Evolutionary conservation across 1,140 invertebrate genomes (phyloP).

Genomic region (Pseudachorutes palmiensis): DNA sequence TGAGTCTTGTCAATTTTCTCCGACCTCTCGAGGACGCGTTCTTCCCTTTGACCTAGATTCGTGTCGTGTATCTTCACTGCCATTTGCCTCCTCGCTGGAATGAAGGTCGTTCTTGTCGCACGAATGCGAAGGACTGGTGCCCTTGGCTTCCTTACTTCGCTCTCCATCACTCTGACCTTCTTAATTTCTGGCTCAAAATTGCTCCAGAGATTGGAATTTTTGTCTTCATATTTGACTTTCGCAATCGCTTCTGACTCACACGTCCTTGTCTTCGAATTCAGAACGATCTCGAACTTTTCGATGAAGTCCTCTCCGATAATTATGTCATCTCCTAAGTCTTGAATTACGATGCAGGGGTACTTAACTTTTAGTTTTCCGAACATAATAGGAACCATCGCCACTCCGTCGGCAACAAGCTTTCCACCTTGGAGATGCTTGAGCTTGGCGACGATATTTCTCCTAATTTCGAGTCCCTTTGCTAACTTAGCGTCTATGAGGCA

Average conservation of each 20-base stretch:
- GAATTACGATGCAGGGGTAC: background rate
- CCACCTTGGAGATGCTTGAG: background rate
- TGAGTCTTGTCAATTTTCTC: background rate
- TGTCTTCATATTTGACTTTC: background rate
- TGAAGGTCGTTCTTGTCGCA: background rate
- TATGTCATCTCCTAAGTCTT: background rate
- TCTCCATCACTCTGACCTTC: background rate
- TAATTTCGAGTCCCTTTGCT: background rate
- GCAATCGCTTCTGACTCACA: background rate
- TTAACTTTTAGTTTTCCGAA: background rate
- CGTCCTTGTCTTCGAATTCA: background rate
- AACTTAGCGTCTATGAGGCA: background rate
- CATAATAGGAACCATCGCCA: background rate
- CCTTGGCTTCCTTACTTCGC: background rate
- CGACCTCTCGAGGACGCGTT: background rate
- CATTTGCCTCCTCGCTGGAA: background rate
- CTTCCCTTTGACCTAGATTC: background rate
- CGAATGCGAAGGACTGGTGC: background rate
- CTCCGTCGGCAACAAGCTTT: background rate
- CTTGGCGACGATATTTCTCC: background rate
- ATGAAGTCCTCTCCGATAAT: background rate
- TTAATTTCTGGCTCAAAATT: too few relatives aligned
- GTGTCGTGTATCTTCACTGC: background rate
- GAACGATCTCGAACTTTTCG: background rate
- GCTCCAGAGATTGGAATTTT: background rate